Conservation (phyloP, 1,140 invertebrate species). For the Cydia amplana region DNA sequence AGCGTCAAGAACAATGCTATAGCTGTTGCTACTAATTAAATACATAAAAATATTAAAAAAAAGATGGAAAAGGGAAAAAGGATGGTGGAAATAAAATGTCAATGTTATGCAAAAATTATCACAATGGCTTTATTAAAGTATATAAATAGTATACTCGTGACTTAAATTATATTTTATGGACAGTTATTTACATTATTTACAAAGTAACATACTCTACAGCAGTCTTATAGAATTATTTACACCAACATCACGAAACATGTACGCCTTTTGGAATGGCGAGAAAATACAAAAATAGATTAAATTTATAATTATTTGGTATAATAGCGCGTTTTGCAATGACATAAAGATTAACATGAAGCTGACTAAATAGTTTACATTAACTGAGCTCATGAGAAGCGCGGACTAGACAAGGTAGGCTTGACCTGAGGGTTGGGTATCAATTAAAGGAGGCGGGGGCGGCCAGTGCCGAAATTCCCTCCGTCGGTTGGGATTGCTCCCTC, state of each 20-base stretch:
- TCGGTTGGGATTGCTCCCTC: slow-evolving; percentile 65
- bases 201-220: slow-evolving; percentile 78
- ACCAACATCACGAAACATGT: slow-evolving; percentile 68
- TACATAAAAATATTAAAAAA: not conserved
- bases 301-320: slow-evolving; percentile 77
- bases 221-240: slow-evolving; percentile 80
- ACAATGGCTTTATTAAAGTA: slow-evolving; percentile 80
- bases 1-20: not conserved
- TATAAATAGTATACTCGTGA: slow-evolving; percentile 79
- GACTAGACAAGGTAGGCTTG: slow-evolving; percentile 78
- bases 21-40: not conserved
- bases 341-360: slow-evolving; percentile 75
- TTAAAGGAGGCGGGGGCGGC: slow-evolving; percentile 70
- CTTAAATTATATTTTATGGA: slow-evolving; percentile 68
- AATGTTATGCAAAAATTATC: slow-evolving; percentile 76
- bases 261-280: slow-evolving; percentile 70
- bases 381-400: slow-evolving; percentile 60
- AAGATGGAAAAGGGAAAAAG: not conserved
- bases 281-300: slow-evolving; percentile 78
- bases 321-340: slow-evolving; percentile 65
- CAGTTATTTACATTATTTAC: slow-evolving; percentile 78
- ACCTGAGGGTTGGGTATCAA: slow-evolving; percentile 70
- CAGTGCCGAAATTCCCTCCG: slow-evolving; percentile 71
- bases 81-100: slow-evolving; percentile 49
- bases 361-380: slow-evolving; percentile 63